Percentiles rank a stretch among this genome's conserved stretches.
phyloP scores from a whole-genome alignment of 2,797 vertebrate species.

The Notolabrus celidotus region DNA sequence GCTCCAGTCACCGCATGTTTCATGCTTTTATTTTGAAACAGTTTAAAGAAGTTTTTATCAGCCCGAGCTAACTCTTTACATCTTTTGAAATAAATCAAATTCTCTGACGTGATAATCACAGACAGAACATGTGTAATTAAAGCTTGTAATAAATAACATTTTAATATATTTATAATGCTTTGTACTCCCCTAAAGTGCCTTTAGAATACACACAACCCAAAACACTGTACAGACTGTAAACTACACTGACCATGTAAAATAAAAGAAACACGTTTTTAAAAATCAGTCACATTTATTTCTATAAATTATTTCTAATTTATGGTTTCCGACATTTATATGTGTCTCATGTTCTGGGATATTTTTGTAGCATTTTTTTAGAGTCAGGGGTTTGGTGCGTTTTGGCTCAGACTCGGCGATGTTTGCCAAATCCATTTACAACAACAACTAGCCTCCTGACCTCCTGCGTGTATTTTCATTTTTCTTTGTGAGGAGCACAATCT shows the following conservation, averaged over 20 bases:
- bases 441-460: conserved; percentile 57
- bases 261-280: conserved; percentile 26
- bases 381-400: conserved; percentile 23
- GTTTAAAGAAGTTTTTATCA: conserved; percentile 37
- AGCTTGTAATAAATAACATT: conserved; percentile 90
- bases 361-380: background rate
- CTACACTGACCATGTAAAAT: conserved; percentile 57
- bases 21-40: conserved; percentile 44
- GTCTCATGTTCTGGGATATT: too few species aligned
- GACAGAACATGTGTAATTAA: conserved; percentile 73
- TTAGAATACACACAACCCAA: conserved; percentile 61
- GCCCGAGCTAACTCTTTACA: conserved; percentile 28
- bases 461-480: conserved; percentile 79
- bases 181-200: conserved; percentile 81
- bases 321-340: too few species aligned
- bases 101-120: conserved; percentile 58
- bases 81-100: conserved; percentile 44
- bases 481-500: conserved; percentile 93
- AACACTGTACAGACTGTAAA: conserved; percentile 76
- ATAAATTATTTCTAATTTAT: too few species aligned
- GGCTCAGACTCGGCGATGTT: conserved; percentile 58
- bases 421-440: conserved; percentile 71
- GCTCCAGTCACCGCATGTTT: conserved; percentile 56
- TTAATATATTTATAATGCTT: conserved; percentile 87
- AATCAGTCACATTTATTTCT: background rate